Conservation (phyloP, 2,797 vertebrate genomes). For the Liasis olivaceus region DNA sequence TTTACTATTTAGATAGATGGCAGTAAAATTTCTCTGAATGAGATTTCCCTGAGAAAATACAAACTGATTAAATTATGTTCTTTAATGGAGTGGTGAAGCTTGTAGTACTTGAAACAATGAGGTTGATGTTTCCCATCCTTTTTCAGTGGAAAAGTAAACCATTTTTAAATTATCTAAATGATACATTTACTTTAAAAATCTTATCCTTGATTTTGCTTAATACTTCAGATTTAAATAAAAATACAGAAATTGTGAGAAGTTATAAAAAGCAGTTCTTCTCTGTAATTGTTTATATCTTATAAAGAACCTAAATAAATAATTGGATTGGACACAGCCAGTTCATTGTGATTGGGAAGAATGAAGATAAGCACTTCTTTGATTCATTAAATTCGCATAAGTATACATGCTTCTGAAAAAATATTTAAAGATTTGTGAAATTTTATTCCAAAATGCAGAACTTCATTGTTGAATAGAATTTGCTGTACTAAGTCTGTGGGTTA, state of each 20-base stretch:
- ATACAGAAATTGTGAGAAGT: neutral
- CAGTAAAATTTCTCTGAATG: slow-evolving; percentile 83
- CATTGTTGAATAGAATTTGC: neutral
- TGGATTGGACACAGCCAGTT: neutral
- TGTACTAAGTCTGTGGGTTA: neutral
- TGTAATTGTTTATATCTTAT: neutral
- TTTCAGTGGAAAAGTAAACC: slow-evolving; percentile 66
- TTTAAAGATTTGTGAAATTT: neutral
- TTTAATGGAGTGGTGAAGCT: slow-evolving; percentile 86
- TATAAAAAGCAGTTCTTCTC: neutral
- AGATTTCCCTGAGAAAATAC: slow-evolving; percentile 80
- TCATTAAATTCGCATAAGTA: neutral
- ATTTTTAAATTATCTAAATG: slow-evolving; percentile 28
- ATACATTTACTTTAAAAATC: slow-evolving; percentile 31
- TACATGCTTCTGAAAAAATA: no score
- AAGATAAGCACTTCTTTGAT: neutral
- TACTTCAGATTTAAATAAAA: neutral
- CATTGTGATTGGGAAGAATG: neutral
- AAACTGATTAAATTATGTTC: slow-evolving; percentile 83
- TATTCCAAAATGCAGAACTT: neutral
- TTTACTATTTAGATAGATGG: slow-evolving; percentile 84
- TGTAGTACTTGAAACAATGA: slow-evolving; percentile 79
- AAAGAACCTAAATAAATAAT: no score
- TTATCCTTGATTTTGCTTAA: neutral
- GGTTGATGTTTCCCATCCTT: slow-evolving; percentile 59